Evolutionary conservation across 2,113 vertebrate species (phyloP).

Genomic region (Clarias gariepinus): DNA sequence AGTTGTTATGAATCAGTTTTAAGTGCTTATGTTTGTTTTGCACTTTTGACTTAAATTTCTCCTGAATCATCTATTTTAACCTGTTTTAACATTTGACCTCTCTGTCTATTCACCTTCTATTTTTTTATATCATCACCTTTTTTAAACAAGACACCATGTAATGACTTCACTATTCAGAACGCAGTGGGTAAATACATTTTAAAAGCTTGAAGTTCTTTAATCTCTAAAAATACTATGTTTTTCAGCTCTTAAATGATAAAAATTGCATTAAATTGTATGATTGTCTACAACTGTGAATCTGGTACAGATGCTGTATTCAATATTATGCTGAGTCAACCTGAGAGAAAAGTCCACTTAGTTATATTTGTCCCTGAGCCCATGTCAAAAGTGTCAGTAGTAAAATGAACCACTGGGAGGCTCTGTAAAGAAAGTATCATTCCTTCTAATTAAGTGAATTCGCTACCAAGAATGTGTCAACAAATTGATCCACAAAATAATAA

Average conservation of each 20-base stretch:
- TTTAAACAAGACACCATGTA: neutral
- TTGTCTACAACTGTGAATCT: neutral
- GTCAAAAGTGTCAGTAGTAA: conserved; percentile 20
- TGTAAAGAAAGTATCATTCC: conserved; percentile 18
- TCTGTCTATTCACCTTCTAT: neutral
- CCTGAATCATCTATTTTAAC: neutral
- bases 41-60: neutral
- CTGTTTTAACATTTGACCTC: neutral
- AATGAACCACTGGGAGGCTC: conserved; percentile 3
- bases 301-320: neutral
- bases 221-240: neutral
- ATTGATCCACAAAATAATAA: conserved; percentile 56
- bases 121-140: neutral
- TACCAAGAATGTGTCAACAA: conserved; percentile 59
- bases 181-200: neutral
- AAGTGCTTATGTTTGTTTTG: neutral
- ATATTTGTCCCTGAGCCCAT: neutral
- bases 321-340: neutral
- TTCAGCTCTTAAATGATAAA: neutral
- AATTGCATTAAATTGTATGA: neutral
- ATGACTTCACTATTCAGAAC: neutral
- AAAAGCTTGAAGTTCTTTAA: too few species aligned
- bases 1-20: neutral
- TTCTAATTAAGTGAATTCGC: conserved; percentile 48
- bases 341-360: neutral